These are phyloP conservation scores for Carcinoscorpius rotundicauda DNA, from an alignment of 1,140 invertebrate species.

Conservation along the genomic window DNA sequence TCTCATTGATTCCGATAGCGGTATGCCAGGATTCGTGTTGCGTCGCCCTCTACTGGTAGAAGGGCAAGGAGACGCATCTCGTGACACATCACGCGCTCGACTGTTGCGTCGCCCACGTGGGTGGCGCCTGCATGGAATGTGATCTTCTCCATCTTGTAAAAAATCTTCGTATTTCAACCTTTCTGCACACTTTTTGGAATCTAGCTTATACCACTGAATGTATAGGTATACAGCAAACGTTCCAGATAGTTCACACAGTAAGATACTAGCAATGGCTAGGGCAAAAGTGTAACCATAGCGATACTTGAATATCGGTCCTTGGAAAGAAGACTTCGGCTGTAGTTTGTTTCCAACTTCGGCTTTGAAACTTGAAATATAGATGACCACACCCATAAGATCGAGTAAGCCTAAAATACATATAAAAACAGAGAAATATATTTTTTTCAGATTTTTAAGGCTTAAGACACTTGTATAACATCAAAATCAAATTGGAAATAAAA, in stretches of 20 bases:
- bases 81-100: constrained; percentile 4
- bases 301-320: constrained; percentile 59
- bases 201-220: constrained; percentile 55
- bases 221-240: constrained; percentile 75
- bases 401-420: constrained; percentile 50
- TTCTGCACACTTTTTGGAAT: constrained; percentile 29
- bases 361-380: constrained; percentile 86
- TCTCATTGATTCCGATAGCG: constrained; percentile 26
- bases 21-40: constrained; percentile 2
- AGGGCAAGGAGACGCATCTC: constrained; percentile 20
- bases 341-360: constrained; percentile 75
- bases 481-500: too few species aligned
- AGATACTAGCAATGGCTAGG: constrained; percentile 67
- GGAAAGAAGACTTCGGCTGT: constrained; percentile 54
- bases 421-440: too few species aligned
- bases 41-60: constrained; percentile 2
- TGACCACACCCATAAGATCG: constrained; percentile 75
- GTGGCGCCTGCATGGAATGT: constrained; percentile 15
- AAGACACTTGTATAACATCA: too few species aligned
- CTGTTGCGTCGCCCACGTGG: constrained; percentile 13
- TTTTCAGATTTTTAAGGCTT: too few species aligned
- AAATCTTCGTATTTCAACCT: background rate
- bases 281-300: constrained; percentile 75
- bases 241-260: constrained; percentile 67
- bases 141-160: constrained; percentile 5